A percentile compares a stretch with the other conserved stretches of the same genome.
Conservation (phyloP, 2,888 invertebrate species). For the Drosophila kanekoi region DNA sequence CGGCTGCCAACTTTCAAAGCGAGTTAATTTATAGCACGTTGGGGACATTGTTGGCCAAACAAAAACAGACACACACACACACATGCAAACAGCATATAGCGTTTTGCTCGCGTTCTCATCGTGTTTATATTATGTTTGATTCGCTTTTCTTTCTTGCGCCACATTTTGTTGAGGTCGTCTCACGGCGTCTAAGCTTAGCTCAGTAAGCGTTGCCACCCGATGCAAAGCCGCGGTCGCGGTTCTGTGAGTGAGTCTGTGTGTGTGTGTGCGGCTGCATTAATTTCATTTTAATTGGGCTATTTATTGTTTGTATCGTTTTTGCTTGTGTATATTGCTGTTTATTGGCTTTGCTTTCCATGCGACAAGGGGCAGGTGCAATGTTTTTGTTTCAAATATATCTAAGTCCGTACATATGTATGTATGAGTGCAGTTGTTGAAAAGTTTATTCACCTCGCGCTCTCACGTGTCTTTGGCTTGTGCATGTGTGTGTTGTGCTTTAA, state of each 20-base stretch:
- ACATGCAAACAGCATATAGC: slow-evolving; percentile 27
- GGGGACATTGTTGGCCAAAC: slow-evolving; percentile 60
- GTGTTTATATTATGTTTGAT: slow-evolving; percentile 60
- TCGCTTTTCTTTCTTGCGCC: slow-evolving; percentile 44
- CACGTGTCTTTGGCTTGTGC: slow-evolving; percentile 57
- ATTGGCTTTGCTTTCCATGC: slow-evolving; percentile 41
- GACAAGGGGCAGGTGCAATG: slow-evolving; percentile 45
- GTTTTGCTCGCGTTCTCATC: slow-evolving; percentile 44
- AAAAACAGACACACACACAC: slow-evolving; percentile 33
- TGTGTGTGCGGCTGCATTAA: slow-evolving; percentile 48
- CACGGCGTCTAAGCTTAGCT: slow-evolving; percentile 45
- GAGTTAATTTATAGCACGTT: slow-evolving; percentile 75
- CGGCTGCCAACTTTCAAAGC: slow-evolving; percentile 73
- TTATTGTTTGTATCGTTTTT: slow-evolving; percentile 58
- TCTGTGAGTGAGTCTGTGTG: neutral
- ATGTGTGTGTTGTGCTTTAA: slow-evolving; percentile 22
- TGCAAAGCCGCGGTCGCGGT: slow-evolving; percentile 9
- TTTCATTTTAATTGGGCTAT: slow-evolving; percentile 71
- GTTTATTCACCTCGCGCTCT: slow-evolving; percentile 77
- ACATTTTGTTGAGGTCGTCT: slow-evolving; percentile 34
- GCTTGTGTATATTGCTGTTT: slow-evolving; percentile 27
- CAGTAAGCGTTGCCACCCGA: slow-evolving; percentile 51
- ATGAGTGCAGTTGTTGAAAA: slow-evolving; percentile 57
- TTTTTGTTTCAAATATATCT: slow-evolving; percentile 22
- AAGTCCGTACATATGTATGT: slow-evolving; percentile 6